phyloP scores from a whole-genome alignment of 2,888 invertebrate genomes.

The Keiferia lycopersicella region DNA sequence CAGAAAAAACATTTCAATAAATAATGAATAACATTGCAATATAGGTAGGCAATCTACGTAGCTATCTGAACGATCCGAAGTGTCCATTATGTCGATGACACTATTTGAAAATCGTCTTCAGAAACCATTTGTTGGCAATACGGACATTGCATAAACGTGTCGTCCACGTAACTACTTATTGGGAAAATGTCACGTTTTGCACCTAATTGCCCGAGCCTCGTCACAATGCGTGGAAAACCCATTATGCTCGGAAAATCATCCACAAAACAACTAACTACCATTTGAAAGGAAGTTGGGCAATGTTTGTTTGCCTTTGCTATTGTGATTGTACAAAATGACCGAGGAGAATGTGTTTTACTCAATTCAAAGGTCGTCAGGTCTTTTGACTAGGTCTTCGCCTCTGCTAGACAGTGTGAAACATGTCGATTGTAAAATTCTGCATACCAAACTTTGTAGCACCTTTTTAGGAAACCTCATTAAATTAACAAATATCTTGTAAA shows the following conservation, averaged over 20 bases:
- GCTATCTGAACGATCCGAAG: no score
- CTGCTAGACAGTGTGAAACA: background rate
- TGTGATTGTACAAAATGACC: conserved; percentile 9
- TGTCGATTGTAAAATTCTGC: background rate
- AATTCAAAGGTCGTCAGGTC: conserved; percentile 3
- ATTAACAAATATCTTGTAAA: no score
- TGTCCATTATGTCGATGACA: conserved; percentile 1
- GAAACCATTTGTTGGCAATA: background rate
- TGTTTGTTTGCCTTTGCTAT: background rate
- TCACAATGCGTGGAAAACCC: conserved; percentile 16
- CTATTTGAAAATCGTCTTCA: conserved; percentile 5
- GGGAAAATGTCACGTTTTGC: conserved; percentile 9
- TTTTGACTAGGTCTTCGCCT: background rate
- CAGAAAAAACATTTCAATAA: no score
- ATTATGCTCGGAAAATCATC: conserved; percentile 20
- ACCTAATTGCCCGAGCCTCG: background rate
- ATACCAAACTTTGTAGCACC: no score
- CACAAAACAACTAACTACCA: background rate
- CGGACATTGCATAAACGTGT: background rate
- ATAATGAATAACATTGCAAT: no score
- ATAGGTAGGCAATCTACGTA: no score
- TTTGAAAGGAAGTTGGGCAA: conserved; percentile 14
- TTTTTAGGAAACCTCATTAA: no score
- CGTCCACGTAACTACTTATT: background rate
- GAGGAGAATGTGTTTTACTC: conserved; percentile 1